These are phyloP conservation scores for Antrozous pallidus DNA, from an alignment of 2,797 vertebrate species.

Conservation along the genomic window DNA sequence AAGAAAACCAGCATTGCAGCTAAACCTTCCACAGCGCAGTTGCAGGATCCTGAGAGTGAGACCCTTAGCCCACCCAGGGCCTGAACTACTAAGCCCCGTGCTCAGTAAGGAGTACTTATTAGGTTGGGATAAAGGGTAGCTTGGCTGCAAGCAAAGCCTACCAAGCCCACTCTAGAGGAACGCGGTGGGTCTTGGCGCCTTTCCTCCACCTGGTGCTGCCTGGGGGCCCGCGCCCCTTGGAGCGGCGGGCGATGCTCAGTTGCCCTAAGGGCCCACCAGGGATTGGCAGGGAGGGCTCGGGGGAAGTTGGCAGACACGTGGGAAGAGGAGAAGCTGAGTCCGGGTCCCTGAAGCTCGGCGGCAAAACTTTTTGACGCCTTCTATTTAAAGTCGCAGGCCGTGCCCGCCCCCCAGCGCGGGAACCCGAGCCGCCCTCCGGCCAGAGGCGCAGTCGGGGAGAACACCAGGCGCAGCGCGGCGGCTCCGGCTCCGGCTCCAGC, in stretches of 20 bases:
- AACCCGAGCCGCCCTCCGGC: conserved; percentile 84
- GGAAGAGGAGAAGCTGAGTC: conserved; percentile 25
- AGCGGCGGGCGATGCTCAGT: neutral
- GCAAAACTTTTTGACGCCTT: conserved; percentile 75
- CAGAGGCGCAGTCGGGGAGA: conserved; percentile 72
- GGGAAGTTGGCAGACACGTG: neutral
- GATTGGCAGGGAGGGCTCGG: conserved; percentile 56
- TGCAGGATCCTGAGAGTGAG: neutral
- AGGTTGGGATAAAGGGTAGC: neutral
- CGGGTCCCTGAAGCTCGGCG: conserved; percentile 40
- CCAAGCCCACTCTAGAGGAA: neutral
- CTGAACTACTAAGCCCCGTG: neutral
- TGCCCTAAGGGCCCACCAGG: neutral
- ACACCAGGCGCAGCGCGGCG: conserved; percentile 77
- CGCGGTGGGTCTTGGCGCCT: neutral
- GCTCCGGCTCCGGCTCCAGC: conserved; percentile 58
- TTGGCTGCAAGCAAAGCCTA: neutral
- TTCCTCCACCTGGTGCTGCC: neutral
- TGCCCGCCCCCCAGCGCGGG: conserved; percentile 82
- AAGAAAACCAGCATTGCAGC: too few relatives aligned
- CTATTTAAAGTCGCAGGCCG: conserved; percentile 90
- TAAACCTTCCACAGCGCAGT: neutral
- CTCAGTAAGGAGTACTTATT: neutral
- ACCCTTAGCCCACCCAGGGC: neutral
- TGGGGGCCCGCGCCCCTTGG: neutral